Evolutionary conservation across 2,888 invertebrate species (phyloP).

Genomic region (Ochlodes sylvanus): DNA sequence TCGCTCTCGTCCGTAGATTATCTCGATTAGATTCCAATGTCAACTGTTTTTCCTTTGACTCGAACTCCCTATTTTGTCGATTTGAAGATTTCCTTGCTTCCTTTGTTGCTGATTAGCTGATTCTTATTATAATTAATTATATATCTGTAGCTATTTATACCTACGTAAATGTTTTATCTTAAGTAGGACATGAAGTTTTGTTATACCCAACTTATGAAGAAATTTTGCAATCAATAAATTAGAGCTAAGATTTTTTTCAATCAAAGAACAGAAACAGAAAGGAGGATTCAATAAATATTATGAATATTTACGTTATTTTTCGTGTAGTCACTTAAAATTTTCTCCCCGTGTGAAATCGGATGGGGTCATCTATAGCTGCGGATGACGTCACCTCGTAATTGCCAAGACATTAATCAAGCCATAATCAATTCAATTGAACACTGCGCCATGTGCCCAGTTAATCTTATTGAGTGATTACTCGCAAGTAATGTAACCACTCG

Average conservation of each 20-base stretch:
- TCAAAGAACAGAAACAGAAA: too few species aligned
- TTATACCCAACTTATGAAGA: too few species aligned
- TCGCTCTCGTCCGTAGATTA: slow-evolving; percentile 32
- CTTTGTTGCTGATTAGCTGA: too few species aligned
- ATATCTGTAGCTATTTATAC: too few species aligned
- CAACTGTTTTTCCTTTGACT: background rate
- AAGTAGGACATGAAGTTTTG: too few species aligned
- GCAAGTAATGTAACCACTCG: slow-evolving; percentile 33
- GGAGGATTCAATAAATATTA: too few species aligned
- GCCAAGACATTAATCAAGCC: slow-evolving; percentile 34
- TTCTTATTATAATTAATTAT: too few species aligned
- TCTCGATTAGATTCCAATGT: slow-evolving; percentile 15
- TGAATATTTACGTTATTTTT: too few species aligned
- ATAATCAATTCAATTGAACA: slow-evolving; percentile 37
- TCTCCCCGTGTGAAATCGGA: background rate
- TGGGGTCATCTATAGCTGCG: background rate
- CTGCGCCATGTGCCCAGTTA: slow-evolving; percentile 24
- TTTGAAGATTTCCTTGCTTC: background rate
- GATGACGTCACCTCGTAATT: slow-evolving; percentile 32
- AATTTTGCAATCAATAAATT: too few species aligned
- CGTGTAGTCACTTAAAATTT: background rate
- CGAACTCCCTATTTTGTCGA: background rate
- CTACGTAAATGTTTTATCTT: too few species aligned
- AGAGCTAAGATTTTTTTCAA: too few species aligned
- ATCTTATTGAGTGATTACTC: slow-evolving; percentile 38